These are phyloP conservation scores for Drosophila fulvimacula DNA, from an alignment of 2,888 invertebrate species.

Conservation along the genomic window DNA sequence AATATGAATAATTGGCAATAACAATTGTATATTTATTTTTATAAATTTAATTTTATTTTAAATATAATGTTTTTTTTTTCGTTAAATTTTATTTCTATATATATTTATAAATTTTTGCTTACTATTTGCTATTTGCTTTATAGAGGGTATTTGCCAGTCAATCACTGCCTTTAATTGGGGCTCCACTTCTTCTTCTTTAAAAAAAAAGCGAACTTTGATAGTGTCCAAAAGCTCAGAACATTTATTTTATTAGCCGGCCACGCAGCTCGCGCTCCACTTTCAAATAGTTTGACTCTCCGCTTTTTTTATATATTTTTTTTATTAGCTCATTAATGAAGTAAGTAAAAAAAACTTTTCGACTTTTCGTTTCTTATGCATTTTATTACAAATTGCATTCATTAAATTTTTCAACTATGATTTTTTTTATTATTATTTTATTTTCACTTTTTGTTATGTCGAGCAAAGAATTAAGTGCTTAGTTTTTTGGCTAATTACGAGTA, in stretches of 20 bases:
- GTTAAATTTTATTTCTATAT: too few species aligned
- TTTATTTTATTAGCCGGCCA: constrained; percentile 28
- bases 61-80: too few species aligned
- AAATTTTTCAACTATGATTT: constrained; percentile 33
- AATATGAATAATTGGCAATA: too few species aligned
- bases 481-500: constrained; percentile 54
- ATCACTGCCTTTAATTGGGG: not conserved
- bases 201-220: not conserved
- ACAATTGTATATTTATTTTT: too few species aligned
- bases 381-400: constrained; percentile 56
- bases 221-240: constrained; percentile 17
- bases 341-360: constrained; percentile 37
- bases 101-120: too few species aligned
- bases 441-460: constrained; percentile 2
- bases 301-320: constrained; percentile 7
- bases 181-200: not conserved
- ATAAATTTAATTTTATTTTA: too few species aligned
- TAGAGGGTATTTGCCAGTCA: not conserved
- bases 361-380: constrained; percentile 24
- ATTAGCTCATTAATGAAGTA: constrained; percentile 37
- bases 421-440: constrained; percentile 7
- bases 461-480: constrained; percentile 37
- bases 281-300: constrained; percentile 28
- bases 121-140: not conserved
- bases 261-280: not conserved